Evolutionary conservation across 2,888 invertebrate genomes (phyloP).

Genomic region (Creontiades dilutus): DNA sequence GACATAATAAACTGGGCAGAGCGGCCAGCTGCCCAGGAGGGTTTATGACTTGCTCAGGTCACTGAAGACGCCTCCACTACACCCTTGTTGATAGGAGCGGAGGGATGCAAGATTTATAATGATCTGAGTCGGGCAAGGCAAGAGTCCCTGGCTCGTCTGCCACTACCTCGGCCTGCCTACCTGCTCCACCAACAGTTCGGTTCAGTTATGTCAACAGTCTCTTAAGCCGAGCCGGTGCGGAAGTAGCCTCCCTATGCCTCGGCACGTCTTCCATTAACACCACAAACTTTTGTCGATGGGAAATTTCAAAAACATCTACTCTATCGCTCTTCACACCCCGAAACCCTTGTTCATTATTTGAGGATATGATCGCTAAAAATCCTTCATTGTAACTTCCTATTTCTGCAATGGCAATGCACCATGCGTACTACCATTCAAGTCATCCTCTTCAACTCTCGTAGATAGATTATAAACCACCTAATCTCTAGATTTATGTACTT

Average conservation of each 20-base stretch:
- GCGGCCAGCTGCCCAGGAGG: slow-evolving; percentile 57
- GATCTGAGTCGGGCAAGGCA: slow-evolving; percentile 48
- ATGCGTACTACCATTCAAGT: background rate
- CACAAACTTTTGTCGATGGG: slow-evolving; percentile 13
- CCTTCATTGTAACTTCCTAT: background rate
- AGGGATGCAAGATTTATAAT: slow-evolving; percentile 61
- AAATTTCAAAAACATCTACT: slow-evolving; percentile 9
- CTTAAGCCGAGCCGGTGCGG: slow-evolving; percentile 40
- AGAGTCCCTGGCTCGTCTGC: background rate
- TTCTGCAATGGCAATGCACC: background rate
- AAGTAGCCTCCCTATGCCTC: slow-evolving; percentile 49
- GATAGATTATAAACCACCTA: background rate
- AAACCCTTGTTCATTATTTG: background rate
- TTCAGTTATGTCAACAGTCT: slow-evolving; percentile 59
- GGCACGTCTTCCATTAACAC: slow-evolving; percentile 58
- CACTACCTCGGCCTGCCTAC: background rate
- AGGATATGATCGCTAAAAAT: background rate
- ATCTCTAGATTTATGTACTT: too few relatives aligned
- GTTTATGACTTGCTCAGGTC: slow-evolving; percentile 60
- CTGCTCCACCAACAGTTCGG: slow-evolving; percentile 42
- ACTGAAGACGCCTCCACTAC: slow-evolving; percentile 55
- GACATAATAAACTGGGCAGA: slow-evolving; percentile 47
- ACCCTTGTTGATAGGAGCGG: slow-evolving; percentile 60
- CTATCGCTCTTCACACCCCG: background rate
- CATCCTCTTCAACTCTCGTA: background rate